A percentile compares a stretch with the other conserved stretches of the same genome.
phyloP scores from a whole-genome alignment of 1,140 invertebrate genomes.

The Leptinotarsa undecemlineata region DNA sequence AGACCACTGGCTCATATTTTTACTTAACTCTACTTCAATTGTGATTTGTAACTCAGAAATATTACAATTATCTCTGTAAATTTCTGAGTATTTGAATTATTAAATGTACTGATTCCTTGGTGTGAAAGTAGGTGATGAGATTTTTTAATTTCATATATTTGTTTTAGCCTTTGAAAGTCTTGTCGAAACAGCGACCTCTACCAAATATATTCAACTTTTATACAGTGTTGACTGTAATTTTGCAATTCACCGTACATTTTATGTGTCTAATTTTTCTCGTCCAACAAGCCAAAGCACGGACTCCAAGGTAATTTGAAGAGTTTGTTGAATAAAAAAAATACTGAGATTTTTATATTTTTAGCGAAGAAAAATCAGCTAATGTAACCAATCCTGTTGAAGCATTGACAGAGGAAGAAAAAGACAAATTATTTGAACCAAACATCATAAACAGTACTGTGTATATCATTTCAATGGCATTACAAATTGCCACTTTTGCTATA shows the following conservation, averaged over 20 bases:
- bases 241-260: conserved; percentile 97
- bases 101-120: too few species aligned
- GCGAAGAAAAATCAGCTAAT: conserved; percentile 35
- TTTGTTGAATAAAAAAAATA: too few species aligned
- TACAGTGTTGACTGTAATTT: conserved; percentile 91
- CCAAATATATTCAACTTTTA: conserved; percentile 99
- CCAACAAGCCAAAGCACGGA: conserved; percentile 70
- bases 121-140: too few species aligned
- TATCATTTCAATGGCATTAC: conserved; percentile 95
- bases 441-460: conserved; percentile 98
- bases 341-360: conserved; percentile 24
- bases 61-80: too few species aligned
- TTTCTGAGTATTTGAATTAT: too few species aligned
- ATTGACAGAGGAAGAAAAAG: conserved; percentile 70
- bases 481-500: conserved; percentile 97
- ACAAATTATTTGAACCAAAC: conserved; percentile 88
- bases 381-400: conserved; percentile 27
- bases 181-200: conserved; percentile 92
- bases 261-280: conserved; percentile 88
- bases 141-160: conserved; percentile 29
- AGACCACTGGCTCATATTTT: too few species aligned
- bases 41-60: too few species aligned
- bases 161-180: conserved; percentile 84
- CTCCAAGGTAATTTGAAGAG: conserved; percentile 65
- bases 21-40: too few species aligned